A percentile compares a stretch with the other conserved stretches of the same genome.
phyloP scores from a whole-genome alignment of 92 coral and sea anemone genomes.

The Parazoanthus swiftii region DNA sequence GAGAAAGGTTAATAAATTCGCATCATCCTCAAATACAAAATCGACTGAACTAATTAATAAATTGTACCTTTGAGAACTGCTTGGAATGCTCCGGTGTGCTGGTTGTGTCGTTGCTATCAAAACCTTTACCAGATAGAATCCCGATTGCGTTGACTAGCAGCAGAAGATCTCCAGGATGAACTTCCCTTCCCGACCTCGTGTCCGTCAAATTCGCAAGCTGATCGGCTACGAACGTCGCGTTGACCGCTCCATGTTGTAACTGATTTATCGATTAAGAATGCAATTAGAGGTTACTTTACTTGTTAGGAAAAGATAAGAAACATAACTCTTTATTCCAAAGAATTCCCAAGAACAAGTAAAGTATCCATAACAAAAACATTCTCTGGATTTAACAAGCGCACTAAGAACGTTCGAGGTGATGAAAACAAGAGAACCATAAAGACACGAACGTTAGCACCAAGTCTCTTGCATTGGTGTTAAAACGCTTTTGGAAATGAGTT shows the following conservation, averaged over 20 bases:
- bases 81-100: constrained; percentile 18
- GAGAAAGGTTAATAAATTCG: too few species aligned
- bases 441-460: background rate
- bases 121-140: constrained; percentile 55
- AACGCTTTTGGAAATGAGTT: background rate
- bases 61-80: constrained; percentile 49
- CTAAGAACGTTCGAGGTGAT: too few species aligned
- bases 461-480: background rate
- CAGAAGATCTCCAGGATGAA: constrained; percentile 79
- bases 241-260: constrained; percentile 53
- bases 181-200: constrained; percentile 43
- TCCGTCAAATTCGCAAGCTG: constrained; percentile 69
- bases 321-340: background rate
- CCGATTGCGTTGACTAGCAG: constrained; percentile 67
- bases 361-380: too few species aligned
- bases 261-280: background rate
- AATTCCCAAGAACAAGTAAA: too few species aligned
- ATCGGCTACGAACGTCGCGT: constrained; percentile 55
- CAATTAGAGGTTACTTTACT: too few species aligned
- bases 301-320: too few species aligned
- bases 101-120: background rate
- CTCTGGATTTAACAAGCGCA: too few species aligned
- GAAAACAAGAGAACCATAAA: background rate
- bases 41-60: background rate
- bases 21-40: too few species aligned